Conservation (phyloP, 2,888 invertebrate genomes). For the Leptinotarsa rubiginosa region DNA sequence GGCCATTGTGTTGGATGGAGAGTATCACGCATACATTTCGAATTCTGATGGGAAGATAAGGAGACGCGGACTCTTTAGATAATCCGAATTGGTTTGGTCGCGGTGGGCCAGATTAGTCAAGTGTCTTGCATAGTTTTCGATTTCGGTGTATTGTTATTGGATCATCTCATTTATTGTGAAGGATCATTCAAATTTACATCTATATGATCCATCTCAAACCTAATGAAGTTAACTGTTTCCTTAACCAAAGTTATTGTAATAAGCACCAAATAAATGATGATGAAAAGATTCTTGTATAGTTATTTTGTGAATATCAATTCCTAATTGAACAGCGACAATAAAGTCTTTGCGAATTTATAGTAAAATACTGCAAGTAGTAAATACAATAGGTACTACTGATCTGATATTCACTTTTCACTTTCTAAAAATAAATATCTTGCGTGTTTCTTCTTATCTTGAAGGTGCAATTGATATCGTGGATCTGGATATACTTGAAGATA, state of each 20-base stretch:
- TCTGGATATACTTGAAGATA: too few relatives aligned
- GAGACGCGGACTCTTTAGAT: constrained; percentile 29
- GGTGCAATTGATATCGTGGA: too few relatives aligned
- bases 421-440: too few relatives aligned
- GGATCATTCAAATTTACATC: not conserved
- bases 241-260: not conserved
- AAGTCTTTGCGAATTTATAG: too few relatives aligned
- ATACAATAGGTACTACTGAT: too few relatives aligned
- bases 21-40: constrained; percentile 31
- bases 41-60: constrained; percentile 34
- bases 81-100: constrained; percentile 28
- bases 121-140: constrained; percentile 14
- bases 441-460: too few relatives aligned
- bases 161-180: not conserved
- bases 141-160: not conserved
- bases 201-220: not conserved
- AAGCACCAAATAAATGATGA: not conserved
- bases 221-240: too few relatives aligned
- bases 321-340: too few relatives aligned
- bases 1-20: constrained; percentile 27
- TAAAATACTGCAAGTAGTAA: too few relatives aligned
- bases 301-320: too few relatives aligned
- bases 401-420: too few relatives aligned
- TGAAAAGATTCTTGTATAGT: too few relatives aligned
- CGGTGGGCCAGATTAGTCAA: constrained; percentile 18